phyloP scores from a whole-genome alignment of 2,888 invertebrate species.

The Petrolisthes cinctipes region DNA sequence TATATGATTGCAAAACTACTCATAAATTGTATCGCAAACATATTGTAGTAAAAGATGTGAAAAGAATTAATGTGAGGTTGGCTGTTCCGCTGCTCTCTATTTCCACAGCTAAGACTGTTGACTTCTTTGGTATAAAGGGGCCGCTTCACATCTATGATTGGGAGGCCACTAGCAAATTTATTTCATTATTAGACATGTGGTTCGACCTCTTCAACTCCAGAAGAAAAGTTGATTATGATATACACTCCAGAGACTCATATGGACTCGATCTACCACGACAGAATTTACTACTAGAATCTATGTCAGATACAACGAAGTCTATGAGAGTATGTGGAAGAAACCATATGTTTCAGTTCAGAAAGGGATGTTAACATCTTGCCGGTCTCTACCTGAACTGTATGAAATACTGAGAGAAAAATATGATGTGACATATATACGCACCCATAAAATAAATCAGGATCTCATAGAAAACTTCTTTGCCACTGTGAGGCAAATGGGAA shows the following conservation, averaged over 20 bases:
- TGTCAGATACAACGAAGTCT: no score
- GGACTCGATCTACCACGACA: background rate
- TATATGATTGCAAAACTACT: background rate
- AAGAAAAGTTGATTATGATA: background rate
- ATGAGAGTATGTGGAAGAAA: no score
- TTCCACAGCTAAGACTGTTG: background rate
- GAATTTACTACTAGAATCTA: no score
- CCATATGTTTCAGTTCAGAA: no score
- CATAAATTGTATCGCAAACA: background rate
- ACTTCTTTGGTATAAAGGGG: background rate
- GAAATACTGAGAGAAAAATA: conserved; percentile 8
- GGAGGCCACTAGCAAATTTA: background rate
- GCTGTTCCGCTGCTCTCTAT: no score
- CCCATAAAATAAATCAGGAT: conserved; percentile 1
- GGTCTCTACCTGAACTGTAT: background rate
- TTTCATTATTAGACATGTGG: conserved; percentile 6
- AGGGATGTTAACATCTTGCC: no score
- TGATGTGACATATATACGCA: background rate
- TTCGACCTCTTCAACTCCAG: conserved; percentile 5
- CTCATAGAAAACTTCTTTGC: conserved; percentile 6
- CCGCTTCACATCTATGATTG: background rate
- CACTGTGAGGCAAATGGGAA: background rate
- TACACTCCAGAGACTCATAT: background rate
- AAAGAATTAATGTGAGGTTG: background rate
- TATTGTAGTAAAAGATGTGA: background rate